Evolutionary conservation across 2,113 vertebrate species (phyloP).

Genomic region (Dryoscopus gambensis): DNA sequence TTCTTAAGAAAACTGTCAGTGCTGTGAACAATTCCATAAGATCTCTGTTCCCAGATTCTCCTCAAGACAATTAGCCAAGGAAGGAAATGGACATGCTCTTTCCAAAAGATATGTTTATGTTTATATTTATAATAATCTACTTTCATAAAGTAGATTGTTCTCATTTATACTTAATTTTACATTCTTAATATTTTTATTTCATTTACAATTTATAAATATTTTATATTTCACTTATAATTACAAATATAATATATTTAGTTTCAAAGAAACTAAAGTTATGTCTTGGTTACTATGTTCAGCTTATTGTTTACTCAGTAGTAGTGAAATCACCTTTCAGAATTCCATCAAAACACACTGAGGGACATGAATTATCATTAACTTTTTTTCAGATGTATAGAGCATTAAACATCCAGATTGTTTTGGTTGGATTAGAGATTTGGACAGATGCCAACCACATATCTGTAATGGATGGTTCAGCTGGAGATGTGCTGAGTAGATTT

Average conservation of each 20-base stretch:
- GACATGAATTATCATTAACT: neutral
- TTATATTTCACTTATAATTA: neutral
- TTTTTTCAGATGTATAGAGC: constrained; percentile 75
- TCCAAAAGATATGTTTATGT: neutral
- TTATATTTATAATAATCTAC: too few relatives aligned
- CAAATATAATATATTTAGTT: neutral
- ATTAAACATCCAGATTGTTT: constrained; percentile 82
- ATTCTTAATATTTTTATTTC: neutral
- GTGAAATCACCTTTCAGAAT: neutral
- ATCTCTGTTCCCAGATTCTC: neutral
- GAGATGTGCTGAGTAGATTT: constrained; percentile 74
- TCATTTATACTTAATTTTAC: neutral
- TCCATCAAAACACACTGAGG: neutral
- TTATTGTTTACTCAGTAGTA: neutral
- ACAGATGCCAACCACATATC: constrained; percentile 71
- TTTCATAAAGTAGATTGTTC: neutral
- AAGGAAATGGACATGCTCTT: neutral
- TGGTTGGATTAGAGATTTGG: constrained; percentile 82
- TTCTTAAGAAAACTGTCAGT: neutral
- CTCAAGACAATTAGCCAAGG: neutral
- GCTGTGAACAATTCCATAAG: neutral
- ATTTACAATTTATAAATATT: neutral
- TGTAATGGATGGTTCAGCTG: constrained; percentile 61
- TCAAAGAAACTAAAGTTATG: neutral
- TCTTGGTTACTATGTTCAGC: neutral